Evolutionary conservation across 2,797 vertebrate genomes (phyloP).

Genomic region (Carduelis carduelis): DNA sequence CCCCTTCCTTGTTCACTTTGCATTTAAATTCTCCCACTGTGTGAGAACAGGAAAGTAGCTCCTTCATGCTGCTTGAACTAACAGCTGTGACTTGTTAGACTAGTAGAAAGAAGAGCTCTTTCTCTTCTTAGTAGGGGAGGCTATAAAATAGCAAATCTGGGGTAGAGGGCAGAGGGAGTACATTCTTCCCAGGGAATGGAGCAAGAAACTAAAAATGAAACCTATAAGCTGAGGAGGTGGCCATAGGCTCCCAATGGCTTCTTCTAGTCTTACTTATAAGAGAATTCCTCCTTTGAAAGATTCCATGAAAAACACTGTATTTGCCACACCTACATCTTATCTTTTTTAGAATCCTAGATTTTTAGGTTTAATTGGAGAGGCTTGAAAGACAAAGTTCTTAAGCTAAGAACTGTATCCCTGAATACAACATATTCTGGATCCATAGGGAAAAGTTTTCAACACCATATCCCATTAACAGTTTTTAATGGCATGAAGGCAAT

Average conservation of each 20-base stretch:
- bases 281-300: background rate
- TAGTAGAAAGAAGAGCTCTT: background rate
- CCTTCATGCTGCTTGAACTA: background rate
- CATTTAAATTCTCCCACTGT: constrained; percentile 20
- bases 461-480: background rate
- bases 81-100: constrained; percentile 10
- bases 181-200: background rate
- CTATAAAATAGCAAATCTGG: constrained; percentile 17
- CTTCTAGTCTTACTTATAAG: background rate
- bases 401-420: background rate
- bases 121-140: background rate
- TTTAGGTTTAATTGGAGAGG: background rate
- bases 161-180: background rate
- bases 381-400: background rate
- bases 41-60: constrained; percentile 7
- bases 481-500: background rate
- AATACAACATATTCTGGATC: background rate
- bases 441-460: background rate
- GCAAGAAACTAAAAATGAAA: background rate
- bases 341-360: background rate
- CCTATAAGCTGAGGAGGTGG: background rate
- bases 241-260: background rate
- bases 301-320: background rate
- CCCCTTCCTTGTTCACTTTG: background rate
- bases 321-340: background rate